phyloP scores from a whole-genome alignment of 2,888 invertebrate species.

The Chorisops tibialis region DNA sequence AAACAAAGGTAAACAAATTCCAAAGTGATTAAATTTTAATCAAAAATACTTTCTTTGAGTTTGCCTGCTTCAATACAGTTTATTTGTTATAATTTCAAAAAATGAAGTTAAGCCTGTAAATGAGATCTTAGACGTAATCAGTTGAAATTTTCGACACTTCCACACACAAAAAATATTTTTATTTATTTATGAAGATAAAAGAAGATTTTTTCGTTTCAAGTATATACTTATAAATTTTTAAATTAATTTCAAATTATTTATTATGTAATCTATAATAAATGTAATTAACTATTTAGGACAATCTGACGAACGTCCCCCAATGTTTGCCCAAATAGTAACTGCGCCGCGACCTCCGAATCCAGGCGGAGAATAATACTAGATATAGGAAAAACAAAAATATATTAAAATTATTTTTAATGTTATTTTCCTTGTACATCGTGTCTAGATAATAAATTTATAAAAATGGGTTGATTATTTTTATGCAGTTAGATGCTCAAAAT shows the following conservation, averaged over 20 bases:
- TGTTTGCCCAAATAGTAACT: constrained; percentile 33
- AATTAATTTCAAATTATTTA: background rate
- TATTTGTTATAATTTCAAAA: background rate
- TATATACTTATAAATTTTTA: constrained; percentile 5
- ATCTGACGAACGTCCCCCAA: constrained; percentile 29
- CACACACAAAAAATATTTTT: background rate
- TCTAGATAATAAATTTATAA: background rate
- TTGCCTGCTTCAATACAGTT: background rate
- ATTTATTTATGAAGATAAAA: background rate
- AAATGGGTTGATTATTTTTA: background rate
- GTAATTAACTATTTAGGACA: constrained; percentile 17
- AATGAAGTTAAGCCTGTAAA: background rate
- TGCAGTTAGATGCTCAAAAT: background rate
- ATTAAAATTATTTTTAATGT: background rate
- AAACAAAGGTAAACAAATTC: constrained; percentile 32
- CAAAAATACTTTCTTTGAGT: no score
- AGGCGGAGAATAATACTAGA: constrained; percentile 2
- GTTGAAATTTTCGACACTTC: background rate
- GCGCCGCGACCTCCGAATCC: constrained; percentile 24
- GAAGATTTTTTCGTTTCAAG: background rate
- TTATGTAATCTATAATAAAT: background rate
- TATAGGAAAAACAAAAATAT: background rate
- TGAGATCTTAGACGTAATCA: background rate
- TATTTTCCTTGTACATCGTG: background rate
- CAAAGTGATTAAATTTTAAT: constrained; percentile 14